phyloP scores from a whole-genome alignment of 2,888 invertebrate genomes.

The Abrostola triplasia region DNA sequence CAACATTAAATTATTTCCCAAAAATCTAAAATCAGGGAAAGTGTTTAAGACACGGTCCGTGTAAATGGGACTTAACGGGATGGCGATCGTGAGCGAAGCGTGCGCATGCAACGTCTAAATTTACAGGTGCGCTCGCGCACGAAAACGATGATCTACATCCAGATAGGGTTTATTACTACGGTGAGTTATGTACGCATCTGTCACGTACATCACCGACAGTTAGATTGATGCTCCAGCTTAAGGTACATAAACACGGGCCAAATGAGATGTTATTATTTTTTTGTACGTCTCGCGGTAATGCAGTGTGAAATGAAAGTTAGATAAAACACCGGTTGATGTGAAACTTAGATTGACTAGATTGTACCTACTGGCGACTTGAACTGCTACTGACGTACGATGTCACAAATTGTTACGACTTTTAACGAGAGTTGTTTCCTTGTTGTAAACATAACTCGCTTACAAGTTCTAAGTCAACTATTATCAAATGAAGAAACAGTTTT shows the following conservation, averaged over 20 bases:
- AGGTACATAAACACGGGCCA: slow-evolving; percentile 57
- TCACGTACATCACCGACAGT: slow-evolving; percentile 65
- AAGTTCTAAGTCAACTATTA: slow-evolving; percentile 12
- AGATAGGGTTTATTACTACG: slow-evolving; percentile 66
- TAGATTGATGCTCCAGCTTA: slow-evolving; percentile 59
- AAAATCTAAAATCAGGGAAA: slow-evolving; percentile 52
- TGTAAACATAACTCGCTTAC: slow-evolving; percentile 6
- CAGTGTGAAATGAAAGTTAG: slow-evolving; percentile 68
- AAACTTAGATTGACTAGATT: slow-evolving; percentile 47
- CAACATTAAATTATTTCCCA: slow-evolving; percentile 26
- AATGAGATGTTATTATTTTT: slow-evolving; percentile 64
- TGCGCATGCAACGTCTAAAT: slow-evolving; percentile 67
- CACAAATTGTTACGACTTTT: slow-evolving; percentile 22
- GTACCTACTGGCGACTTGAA: slow-evolving; percentile 4
- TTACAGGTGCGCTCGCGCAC: slow-evolving; percentile 72
- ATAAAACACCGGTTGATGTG: slow-evolving; percentile 37
- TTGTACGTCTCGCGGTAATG: slow-evolving; percentile 46
- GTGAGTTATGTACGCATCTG: slow-evolving; percentile 64
- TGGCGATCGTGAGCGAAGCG: slow-evolving; percentile 66
- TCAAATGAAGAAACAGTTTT: neutral
- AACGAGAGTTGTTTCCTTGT: slow-evolving; percentile 18
- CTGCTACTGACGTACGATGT: slow-evolving; percentile 32
- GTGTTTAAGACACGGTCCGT: slow-evolving; percentile 51
- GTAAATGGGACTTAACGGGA: slow-evolving; percentile 61
- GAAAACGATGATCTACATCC: slow-evolving; percentile 65